Conservation (phyloP, 2,888 invertebrate species). For the Gryllus longicercus region DNA sequence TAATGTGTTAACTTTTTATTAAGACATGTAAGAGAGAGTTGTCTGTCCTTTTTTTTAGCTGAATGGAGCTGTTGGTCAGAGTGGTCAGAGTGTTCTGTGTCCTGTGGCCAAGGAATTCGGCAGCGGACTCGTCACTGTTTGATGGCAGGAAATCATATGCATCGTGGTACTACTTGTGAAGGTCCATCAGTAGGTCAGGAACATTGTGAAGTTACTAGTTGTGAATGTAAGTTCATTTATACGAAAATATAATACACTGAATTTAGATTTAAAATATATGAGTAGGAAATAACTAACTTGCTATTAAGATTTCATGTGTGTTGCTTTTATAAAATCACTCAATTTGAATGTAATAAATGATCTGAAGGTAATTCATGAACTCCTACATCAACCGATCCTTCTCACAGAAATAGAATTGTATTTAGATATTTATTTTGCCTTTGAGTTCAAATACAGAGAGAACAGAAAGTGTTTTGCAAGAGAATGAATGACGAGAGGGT, state of each 20-base stretch:
- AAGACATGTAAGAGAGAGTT: no score
- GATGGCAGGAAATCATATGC: conserved; percentile 44
- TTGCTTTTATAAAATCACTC: background rate
- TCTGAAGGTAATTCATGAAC: background rate
- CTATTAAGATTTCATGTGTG: background rate
- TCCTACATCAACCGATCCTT: background rate
- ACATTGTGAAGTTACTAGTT: conserved; percentile 66
- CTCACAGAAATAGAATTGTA: no score
- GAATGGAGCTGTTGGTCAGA: conserved; percentile 86
- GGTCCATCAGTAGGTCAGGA: conserved; percentile 63
- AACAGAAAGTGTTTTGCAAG: background rate
- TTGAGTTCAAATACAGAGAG: no score
- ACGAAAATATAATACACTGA: background rate
- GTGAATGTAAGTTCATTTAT: conserved; percentile 54
- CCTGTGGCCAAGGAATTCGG: conserved; percentile 67
- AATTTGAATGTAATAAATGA: background rate
- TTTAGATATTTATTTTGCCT: no score
- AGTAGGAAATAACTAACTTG: background rate
- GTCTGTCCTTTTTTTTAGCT: conserved; percentile 46
- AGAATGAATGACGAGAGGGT: background rate
- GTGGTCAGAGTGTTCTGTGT: conserved; percentile 74
- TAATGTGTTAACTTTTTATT: no score
- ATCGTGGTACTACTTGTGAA: conserved; percentile 51
- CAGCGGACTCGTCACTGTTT: conserved; percentile 65
- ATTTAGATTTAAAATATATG: no score